phyloP scores from a whole-genome alignment of 64 coral and sea anemone species.

The Stichodactyla helianthus region DNA sequence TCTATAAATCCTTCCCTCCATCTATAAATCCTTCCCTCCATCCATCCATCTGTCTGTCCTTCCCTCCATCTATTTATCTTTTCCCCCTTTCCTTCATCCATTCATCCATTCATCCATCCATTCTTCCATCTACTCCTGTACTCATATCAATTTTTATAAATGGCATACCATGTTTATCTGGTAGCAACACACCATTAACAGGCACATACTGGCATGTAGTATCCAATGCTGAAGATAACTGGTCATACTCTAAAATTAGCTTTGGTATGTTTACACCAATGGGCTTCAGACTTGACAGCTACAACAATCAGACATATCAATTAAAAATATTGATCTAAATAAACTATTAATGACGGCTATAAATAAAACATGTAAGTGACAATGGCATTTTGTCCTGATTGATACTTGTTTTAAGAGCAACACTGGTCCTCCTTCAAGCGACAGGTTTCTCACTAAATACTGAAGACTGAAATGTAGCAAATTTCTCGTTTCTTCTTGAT shows the following conservation, averaged over 20 bases:
- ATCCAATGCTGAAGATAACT: slow-evolving; percentile 63
- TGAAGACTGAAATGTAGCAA: too few species aligned
- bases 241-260: slow-evolving; percentile 37
- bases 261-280: slow-evolving; percentile 47
- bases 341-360: neutral
- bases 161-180: slow-evolving; percentile 52
- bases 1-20: neutral
- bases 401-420: too few species aligned
- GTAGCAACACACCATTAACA: slow-evolving; percentile 65
- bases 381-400: too few species aligned
- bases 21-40: neutral
- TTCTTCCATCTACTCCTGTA: neutral
- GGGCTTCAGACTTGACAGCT: slow-evolving; percentile 66
- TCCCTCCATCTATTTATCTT: neutral
- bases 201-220: slow-evolving; percentile 78
- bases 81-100: neutral
- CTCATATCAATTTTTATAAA: neutral
- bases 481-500: too few species aligned
- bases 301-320: neutral
- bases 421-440: too few species aligned
- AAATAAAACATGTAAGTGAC: too few species aligned
- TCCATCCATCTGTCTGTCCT: neutral
- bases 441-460: too few species aligned
- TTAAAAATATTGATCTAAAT: neutral
- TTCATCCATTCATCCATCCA: neutral